phyloP scores from a whole-genome alignment of 2,113 vertebrate species.

The Gracilinanus agilis region DNA sequence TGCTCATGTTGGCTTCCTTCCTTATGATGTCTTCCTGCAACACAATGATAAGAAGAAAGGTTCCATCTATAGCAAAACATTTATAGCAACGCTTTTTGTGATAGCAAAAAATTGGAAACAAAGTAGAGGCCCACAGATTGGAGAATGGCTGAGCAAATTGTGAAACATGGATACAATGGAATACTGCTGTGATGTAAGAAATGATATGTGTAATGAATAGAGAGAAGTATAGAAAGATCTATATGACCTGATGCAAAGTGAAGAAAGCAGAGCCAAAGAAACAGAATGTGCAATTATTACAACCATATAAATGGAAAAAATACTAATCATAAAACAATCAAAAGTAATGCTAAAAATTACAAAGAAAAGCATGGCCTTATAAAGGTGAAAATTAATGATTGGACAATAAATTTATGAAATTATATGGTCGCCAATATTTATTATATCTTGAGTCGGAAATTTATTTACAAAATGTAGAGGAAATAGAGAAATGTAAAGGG shows the following conservation, averaged over 20 bases:
- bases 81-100: neutral
- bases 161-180: neutral
- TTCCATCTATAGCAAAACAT: neutral
- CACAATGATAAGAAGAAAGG: neutral
- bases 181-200: neutral
- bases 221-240: neutral
- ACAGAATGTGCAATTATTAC: neutral
- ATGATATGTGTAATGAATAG: neutral
- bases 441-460: too few species aligned
- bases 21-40: neutral
- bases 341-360: neutral
- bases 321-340: neutral
- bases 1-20: neutral
- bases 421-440: too few species aligned
- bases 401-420: too few species aligned
- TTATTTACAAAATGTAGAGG: too few species aligned
- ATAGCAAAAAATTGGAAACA: neutral
- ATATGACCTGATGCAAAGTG: neutral
- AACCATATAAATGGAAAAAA: neutral
- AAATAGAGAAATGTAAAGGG: too few species aligned
- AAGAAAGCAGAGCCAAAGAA: neutral
- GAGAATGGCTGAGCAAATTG: neutral
- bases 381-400: too few species aligned
- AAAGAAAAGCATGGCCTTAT: neutral
- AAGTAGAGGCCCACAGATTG: neutral